Conservation (phyloP, 1,140 invertebrate genomes). For the Mya arenaria region DNA sequence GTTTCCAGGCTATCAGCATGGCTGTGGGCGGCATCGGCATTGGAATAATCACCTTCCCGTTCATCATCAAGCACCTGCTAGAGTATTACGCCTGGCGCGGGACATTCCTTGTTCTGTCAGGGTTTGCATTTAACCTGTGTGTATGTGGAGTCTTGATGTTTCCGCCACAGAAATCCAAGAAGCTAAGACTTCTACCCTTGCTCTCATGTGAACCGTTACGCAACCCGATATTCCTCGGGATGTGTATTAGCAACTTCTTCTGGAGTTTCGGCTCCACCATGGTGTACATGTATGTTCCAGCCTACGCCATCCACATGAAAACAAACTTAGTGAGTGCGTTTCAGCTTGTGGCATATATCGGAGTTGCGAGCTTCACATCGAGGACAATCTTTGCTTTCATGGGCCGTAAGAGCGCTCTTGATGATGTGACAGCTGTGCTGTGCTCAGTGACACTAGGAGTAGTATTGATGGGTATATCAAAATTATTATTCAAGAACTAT, state of each 20-base stretch:
- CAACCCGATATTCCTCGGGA: conserved; percentile 74
- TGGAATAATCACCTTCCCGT: conserved; percentile 77
- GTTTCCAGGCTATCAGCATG: conserved; percentile 72
- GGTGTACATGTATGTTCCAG: conserved; percentile 78
- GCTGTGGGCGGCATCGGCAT: conserved; percentile 72
- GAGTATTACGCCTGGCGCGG: conserved; percentile 89
- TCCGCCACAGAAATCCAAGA: conserved; percentile 63
- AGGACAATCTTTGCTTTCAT: conserved; percentile 77
- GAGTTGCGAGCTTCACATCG: conserved; percentile 73
- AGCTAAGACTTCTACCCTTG: conserved; percentile 70
- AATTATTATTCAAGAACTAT: conserved; percentile 74
- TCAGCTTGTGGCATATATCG: conserved; percentile 73
- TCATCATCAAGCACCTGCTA: conserved; percentile 70
- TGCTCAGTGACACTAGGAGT: conserved; percentile 74
- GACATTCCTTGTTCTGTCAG: conserved; percentile 91
- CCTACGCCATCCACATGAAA: conserved; percentile 73
- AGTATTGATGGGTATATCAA: conserved; percentile 75
- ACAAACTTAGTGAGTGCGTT: conserved; percentile 70
- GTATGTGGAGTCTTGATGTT: conserved; percentile 88
- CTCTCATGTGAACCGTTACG: conserved; percentile 75
- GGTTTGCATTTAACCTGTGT: conserved; percentile 92
- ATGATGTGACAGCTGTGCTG: conserved; percentile 74
- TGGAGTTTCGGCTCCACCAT: conserved; percentile 79
- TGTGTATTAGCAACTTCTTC: conserved; percentile 78
- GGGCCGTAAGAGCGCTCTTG: conserved; percentile 74